phyloP scores from a whole-genome alignment of 2,113 vertebrate genomes.

The Mustelus asterias region DNA sequence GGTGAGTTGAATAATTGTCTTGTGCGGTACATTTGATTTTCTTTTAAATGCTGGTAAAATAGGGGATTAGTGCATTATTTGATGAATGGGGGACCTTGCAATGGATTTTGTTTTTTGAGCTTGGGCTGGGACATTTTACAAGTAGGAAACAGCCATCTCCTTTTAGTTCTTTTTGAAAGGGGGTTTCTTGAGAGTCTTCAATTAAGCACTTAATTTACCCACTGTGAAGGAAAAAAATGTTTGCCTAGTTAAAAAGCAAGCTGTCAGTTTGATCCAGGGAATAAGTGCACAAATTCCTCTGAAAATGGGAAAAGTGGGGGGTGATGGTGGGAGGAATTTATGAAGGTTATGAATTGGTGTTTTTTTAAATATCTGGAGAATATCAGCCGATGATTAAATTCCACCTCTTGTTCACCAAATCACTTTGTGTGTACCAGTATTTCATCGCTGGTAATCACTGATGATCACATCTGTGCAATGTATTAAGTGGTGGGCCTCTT shows the following conservation, averaged over 20 bases:
- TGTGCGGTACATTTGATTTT: constrained; percentile 10
- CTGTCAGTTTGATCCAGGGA: constrained; percentile 65
- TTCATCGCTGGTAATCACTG: constrained; percentile 58
- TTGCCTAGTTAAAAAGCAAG: constrained; percentile 62
- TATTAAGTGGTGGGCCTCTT: constrained; percentile 66
- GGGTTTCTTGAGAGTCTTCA: constrained; percentile 58
- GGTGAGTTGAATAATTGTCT: constrained; percentile 59
- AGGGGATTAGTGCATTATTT: constrained; percentile 47
- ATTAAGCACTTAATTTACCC: constrained; percentile 73
- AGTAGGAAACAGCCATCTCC: constrained; percentile 55
- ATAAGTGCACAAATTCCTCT: constrained; percentile 63
- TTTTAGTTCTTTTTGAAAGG: constrained; percentile 57
- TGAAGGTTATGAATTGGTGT: background rate
- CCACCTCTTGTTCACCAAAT: constrained; percentile 62
- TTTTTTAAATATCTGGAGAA: constrained; percentile 5
- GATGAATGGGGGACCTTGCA: constrained; percentile 59
- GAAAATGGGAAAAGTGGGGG: constrained; percentile 39
- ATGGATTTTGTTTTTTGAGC: constrained; percentile 49
- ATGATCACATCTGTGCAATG: constrained; percentile 63
- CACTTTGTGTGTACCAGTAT: constrained; percentile 62
- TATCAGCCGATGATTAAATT: constrained; percentile 40
- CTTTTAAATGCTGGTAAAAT: constrained; percentile 46
- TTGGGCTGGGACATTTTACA: constrained; percentile 52
- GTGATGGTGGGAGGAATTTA: background rate
- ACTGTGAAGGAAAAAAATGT: constrained; percentile 67